Evolutionary conservation across 2,797 vertebrate genomes (phyloP).

Genomic region (Mus caroli): DNA sequence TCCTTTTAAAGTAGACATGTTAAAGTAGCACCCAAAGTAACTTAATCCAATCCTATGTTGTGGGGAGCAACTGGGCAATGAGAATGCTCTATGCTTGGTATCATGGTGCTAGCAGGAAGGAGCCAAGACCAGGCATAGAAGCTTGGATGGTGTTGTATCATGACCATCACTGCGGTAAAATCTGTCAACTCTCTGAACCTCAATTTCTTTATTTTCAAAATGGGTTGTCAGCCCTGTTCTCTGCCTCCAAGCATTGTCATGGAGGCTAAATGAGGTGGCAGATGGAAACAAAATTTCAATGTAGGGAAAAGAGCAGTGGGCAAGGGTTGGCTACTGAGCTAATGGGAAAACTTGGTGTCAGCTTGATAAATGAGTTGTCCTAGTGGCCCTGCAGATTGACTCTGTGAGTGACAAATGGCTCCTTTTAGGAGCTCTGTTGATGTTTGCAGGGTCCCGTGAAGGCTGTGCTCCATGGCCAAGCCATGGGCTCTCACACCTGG

Average conservation of each 20-base stretch:
- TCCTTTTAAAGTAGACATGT: slow-evolving; percentile 27
- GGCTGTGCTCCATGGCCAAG: background rate
- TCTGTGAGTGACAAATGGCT: background rate
- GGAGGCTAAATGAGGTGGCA: slow-evolving; percentile 26
- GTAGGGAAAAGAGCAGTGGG: background rate
- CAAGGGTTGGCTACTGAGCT: slow-evolving; percentile 37
- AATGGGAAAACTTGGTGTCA: slow-evolving; percentile 49
- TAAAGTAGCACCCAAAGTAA: background rate
- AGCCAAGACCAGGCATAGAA: background rate
- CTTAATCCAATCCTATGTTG: slow-evolving; percentile 15
- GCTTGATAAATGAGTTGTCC: slow-evolving; percentile 34
- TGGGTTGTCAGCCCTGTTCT: background rate
- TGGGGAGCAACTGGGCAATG: background rate
- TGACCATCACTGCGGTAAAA: background rate
- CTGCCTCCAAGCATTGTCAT: slow-evolving; percentile 45
- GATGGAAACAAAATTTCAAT: slow-evolving; percentile 39
- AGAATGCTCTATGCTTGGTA: background rate
- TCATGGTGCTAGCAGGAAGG: background rate
- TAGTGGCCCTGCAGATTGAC: background rate
- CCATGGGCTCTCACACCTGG: background rate
- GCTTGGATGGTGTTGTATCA: background rate
- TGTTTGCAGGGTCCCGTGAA: background rate
- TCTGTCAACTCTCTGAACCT: slow-evolving; percentile 4
- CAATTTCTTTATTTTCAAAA: slow-evolving; percentile 55
- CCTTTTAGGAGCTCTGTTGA: background rate